A percentile compares a stretch with the other conserved stretches of the same genome.
phyloP scores from a whole-genome alignment of 2,797 vertebrate species.

The Craterocephalus amniculus region DNA sequence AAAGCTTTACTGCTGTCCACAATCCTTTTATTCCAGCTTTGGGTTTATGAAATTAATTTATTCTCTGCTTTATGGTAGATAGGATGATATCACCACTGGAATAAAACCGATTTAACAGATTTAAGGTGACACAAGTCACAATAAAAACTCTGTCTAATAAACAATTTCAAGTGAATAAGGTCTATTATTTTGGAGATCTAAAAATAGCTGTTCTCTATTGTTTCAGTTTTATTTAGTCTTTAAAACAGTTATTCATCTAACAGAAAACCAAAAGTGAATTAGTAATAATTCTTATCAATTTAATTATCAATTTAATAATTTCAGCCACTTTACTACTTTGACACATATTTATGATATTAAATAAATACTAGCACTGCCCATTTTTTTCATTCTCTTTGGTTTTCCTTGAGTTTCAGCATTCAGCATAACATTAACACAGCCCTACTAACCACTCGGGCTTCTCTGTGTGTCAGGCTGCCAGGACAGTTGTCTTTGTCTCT shows the following conservation, averaged over 20 bases:
- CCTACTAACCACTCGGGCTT: constrained; percentile 27
- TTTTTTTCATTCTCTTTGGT: too few relatives aligned
- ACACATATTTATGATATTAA: too few relatives aligned
- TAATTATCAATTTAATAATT: too few relatives aligned
- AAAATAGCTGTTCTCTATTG: constrained; percentile 1
- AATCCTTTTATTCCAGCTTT: constrained; percentile 7
- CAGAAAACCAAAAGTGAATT: background rate
- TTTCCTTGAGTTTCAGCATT: too few relatives aligned
- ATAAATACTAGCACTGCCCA: too few relatives aligned
- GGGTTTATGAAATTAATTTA: constrained; percentile 15
- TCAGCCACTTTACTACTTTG: too few relatives aligned
- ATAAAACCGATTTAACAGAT: constrained; percentile 41
- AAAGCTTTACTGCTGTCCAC: constrained; percentile 17
- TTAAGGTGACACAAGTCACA: constrained; percentile 15
- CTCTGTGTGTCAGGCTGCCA: constrained; percentile 47
- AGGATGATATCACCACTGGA: constrained; percentile 24
- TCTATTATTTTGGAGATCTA: constrained; percentile 12
- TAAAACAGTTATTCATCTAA: background rate
- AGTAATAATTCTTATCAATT: too few relatives aligned
- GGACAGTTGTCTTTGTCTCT: constrained; percentile 59
- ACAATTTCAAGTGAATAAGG: background rate
- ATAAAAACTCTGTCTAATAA: constrained; percentile 26
- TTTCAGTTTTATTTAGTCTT: background rate
- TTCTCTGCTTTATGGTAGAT: constrained; percentile 21
- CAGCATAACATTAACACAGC: constrained; percentile 47